Evolutionary conservation across 2,888 invertebrate species (phyloP).

Genomic region (Drosophila meridiana): DNA sequence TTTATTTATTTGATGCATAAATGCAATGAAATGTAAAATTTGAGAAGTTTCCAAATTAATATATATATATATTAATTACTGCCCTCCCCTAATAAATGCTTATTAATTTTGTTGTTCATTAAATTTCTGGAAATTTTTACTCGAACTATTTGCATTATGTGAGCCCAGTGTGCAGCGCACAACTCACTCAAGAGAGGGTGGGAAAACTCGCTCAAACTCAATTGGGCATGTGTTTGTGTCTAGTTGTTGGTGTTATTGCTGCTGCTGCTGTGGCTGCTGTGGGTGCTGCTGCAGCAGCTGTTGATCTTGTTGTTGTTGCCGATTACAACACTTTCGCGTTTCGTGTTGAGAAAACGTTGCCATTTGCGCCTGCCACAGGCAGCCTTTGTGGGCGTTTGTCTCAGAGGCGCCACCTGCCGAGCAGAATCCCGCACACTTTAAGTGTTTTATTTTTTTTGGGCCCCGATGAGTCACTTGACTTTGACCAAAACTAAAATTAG

Average conservation of each 20-base stretch:
- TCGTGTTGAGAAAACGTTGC: slow-evolving; percentile 69
- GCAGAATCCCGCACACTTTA: slow-evolving; percentile 40
- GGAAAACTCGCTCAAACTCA: slow-evolving; percentile 63
- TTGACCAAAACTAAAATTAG: slow-evolving; percentile 79
- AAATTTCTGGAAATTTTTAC: neutral
- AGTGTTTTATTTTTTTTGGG: slow-evolving; percentile 19
- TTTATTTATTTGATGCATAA: too few species aligned
- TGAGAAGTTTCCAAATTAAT: too few species aligned
- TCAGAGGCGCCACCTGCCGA: slow-evolving; percentile 63
- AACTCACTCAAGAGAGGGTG: slow-evolving; percentile 64
- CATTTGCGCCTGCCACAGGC: slow-evolving; percentile 54
- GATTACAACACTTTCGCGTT: slow-evolving; percentile 57
- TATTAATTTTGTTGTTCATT: neutral
- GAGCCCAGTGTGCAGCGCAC: slow-evolving; percentile 36
- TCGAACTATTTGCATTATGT: neutral
- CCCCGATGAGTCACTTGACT: slow-evolving; percentile 72
- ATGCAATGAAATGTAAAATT: too few species aligned
- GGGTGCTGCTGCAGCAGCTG: slow-evolving; percentile 16
- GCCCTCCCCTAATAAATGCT: neutral
- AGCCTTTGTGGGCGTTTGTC: slow-evolving; percentile 60
- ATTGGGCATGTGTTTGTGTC: slow-evolving; percentile 28
- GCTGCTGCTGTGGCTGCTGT: slow-evolving; percentile 10
- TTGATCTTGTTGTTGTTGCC: slow-evolving; percentile 23
- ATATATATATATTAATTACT: neutral
- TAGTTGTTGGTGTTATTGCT: slow-evolving; percentile 16